phyloP scores from a whole-genome alignment of 2,797 vertebrate genomes.

The Corythornis leucogaster region DNA sequence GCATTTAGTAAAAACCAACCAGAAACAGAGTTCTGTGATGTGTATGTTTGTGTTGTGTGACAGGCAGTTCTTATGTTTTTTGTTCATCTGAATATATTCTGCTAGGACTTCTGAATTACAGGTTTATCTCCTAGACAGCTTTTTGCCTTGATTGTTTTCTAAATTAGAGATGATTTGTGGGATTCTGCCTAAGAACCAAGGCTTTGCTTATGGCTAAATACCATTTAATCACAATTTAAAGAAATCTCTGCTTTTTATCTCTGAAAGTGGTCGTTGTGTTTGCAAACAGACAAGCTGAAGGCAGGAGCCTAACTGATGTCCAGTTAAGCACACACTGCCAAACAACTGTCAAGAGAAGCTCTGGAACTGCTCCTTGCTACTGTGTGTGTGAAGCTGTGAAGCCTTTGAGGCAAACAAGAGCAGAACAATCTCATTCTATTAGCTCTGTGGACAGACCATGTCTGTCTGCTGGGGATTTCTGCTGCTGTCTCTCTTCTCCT shows the following conservation, averaged over 20 bases:
- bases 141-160: not conserved
- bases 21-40: not conserved
- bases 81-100: not conserved
- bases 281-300: slow-evolving; percentile 37
- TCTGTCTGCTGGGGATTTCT: slow-evolving; percentile 5
- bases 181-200: not conserved
- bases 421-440: slow-evolving; percentile 8
- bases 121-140: not conserved
- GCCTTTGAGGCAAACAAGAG: slow-evolving; percentile 33
- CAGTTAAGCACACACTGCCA: slow-evolving; percentile 42
- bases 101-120: not conserved
- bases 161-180: not conserved
- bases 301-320: slow-evolving; percentile 59
- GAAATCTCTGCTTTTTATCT: slow-evolving; percentile 38
- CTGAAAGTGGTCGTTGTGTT: slow-evolving; percentile 26
- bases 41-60: not conserved
- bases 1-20: not conserved
- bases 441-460: not conserved
- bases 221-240: not conserved
- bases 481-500: not conserved
- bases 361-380: slow-evolving; percentile 69
- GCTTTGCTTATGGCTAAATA: slow-evolving; percentile 5
- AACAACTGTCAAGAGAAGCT: slow-evolving; percentile 63
- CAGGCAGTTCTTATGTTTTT: not conserved
- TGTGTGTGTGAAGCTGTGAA: slow-evolving; percentile 46